Evolutionary conservation across 1,140 invertebrate species (phyloP).

Genomic region (Anastatus disparis): DNA sequence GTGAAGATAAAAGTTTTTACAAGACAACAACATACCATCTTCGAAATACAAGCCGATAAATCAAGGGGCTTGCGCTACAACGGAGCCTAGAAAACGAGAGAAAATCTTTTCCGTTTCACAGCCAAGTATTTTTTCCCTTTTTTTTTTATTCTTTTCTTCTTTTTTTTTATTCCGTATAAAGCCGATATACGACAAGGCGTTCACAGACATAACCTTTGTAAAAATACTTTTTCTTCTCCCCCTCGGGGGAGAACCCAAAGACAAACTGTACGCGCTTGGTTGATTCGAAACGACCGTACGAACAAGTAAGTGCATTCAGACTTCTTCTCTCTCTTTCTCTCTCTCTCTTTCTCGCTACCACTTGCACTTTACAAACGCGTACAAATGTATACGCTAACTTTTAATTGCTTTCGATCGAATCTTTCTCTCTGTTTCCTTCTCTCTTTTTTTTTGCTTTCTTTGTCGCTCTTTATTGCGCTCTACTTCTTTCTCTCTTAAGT

Average conservation of each 20-base stretch:
- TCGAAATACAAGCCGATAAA: no score
- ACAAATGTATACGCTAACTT: constrained; percentile 11
- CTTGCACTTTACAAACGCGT: neutral
- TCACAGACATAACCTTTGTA: neutral
- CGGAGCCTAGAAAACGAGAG: no score
- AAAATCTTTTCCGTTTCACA: no score
- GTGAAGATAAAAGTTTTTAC: no score
- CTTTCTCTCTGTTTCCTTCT: neutral
- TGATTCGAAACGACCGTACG: constrained; percentile 31
- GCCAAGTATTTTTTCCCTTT: no score
- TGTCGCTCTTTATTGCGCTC: neutral
- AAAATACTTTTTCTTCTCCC: neutral
- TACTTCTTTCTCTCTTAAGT: neutral
- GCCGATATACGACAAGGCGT: neutral
- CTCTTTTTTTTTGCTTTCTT: neutral
- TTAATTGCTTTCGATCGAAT: constrained; percentile 37
- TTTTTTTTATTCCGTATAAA: no score
- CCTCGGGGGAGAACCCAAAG: neutral
- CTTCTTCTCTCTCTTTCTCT: neutral
- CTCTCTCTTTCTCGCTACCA: neutral
- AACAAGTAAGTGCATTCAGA: constrained; percentile 27
- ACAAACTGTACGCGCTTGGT: constrained; percentile 27
- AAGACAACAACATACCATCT: no score
- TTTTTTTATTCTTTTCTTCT: no score
- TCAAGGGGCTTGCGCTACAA: no score